Conservation (phyloP, 1,140 invertebrate species). For the Drosophila gunungcola region DNA sequence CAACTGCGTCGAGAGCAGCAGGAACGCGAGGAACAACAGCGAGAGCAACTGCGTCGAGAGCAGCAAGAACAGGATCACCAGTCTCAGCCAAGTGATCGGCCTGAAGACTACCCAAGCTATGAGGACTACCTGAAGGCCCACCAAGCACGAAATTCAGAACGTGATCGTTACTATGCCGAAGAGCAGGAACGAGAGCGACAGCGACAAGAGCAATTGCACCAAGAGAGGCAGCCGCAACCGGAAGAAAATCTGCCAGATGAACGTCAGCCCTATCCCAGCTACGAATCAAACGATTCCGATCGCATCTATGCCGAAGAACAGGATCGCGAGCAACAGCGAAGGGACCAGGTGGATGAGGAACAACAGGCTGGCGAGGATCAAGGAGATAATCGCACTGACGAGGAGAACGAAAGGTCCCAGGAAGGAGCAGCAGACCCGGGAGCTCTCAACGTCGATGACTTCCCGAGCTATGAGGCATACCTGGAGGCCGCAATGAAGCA, state of each 20-base stretch:
- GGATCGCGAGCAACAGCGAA: conserved; percentile 12
- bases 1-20: conserved; percentile 20
- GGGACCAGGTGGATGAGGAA: conserved; percentile 18
- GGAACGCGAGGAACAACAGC: conserved; percentile 11
- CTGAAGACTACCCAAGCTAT: conserved; percentile 12
- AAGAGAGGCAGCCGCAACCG: conserved; percentile 7
- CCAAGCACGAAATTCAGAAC: not conserved
- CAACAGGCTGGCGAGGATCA: conserved; percentile 6
- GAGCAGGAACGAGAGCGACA: conserved; percentile 20
- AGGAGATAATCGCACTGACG: not conserved
- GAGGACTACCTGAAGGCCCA: conserved; percentile 6
- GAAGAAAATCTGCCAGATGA: conserved; percentile 1
- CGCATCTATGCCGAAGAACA: conserved; percentile 20
- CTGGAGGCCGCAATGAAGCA: conserved; percentile 2
- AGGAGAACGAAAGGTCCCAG: not conserved
- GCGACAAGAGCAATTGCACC: conserved; percentile 2
- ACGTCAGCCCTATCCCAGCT: conserved; percentile 1
- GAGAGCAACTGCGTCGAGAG: conserved; percentile 7
- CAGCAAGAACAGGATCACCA: not conserved
- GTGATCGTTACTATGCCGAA: conserved; percentile 26
- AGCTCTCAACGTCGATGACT: conserved; percentile 9
- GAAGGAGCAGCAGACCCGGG: not conserved
- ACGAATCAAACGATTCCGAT: conserved; percentile 8
- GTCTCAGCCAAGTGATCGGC: not conserved
- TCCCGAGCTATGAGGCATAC: conserved; percentile 35